phyloP scores from a whole-genome alignment of 2,888 invertebrate species.

The Orchestes rusci region DNA sequence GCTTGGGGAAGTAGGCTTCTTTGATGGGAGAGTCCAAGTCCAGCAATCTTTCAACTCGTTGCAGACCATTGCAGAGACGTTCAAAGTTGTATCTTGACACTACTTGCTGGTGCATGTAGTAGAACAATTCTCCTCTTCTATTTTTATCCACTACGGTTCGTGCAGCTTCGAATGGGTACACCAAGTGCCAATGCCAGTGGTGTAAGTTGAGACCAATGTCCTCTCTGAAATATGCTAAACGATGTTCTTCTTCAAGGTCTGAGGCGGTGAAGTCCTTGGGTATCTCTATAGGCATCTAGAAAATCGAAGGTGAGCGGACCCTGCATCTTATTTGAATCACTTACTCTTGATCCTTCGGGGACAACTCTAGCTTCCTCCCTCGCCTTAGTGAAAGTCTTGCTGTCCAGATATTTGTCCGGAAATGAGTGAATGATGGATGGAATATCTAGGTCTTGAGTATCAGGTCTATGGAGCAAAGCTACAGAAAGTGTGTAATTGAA shows the following conservation, averaged over 20 bases:
- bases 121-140: conserved; percentile 72
- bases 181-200: conserved; percentile 90
- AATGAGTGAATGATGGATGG: conserved; percentile 73
- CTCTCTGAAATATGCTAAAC: conserved; percentile 77
- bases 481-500: conserved; percentile 76
- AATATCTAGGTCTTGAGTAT: conserved; percentile 61
- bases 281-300: conserved; percentile 58
- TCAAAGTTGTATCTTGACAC: conserved; percentile 63
- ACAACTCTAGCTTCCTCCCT: conserved; percentile 62
- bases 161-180: conserved; percentile 69
- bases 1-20: conserved; percentile 79
- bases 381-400: conserved; percentile 61
- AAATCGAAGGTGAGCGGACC: conserved; percentile 8
- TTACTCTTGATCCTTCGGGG: conserved; percentile 42
- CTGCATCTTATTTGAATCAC: neutral
- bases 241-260: conserved; percentile 68
- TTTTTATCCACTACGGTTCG: conserved; percentile 62
- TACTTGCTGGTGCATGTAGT: conserved; percentile 70
- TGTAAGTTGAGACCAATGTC: conserved; percentile 80
- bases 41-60: conserved; percentile 55
- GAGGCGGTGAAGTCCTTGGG: conserved; percentile 70
- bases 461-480: conserved; percentile 64
- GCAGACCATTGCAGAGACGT: conserved; percentile 63
- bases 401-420: conserved; percentile 76
- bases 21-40: conserved; percentile 62